Evolutionary conservation across 2,888 invertebrate genomes (phyloP), one percentile per base, ranked within the genome.

Genomic region (Spisula solida): DNA sequence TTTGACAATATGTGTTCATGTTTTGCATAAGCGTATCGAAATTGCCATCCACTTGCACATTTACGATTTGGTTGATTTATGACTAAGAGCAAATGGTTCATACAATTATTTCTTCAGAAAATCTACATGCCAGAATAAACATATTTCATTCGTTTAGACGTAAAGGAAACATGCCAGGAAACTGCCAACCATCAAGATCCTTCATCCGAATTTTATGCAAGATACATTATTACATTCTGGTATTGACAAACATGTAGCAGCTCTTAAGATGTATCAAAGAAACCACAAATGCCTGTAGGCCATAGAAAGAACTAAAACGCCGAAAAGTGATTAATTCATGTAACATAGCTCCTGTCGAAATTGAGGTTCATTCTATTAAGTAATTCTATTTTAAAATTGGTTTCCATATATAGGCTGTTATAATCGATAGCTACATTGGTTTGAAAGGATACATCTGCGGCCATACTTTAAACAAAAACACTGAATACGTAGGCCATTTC

Each of bases 351-450:
- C 18, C 75, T 31, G 34, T 75, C 75, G 75, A 75, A 75, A 75
- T 10, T 66, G 25, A 66, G 25, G 1, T 66, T 25, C 60, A 31
- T 75, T 75, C 75, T 34, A 25, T 75, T 34, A 75, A 34, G 29
- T 16, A 75, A 75, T 31, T 75, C 31, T 75, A 31, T 75, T 75
- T 75, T 75, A 16, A 75, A 75, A 75, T 75, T 75, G 34, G 75
- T 75, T 34, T 34, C 75, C 34, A 75, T 75, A 75, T 75, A 75
- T 75, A 75, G 75, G 25, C 75, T 12, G 31, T 18, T 18, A 34
- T 75, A 34, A 34, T 75, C 75, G 34, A 75, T 75, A 75, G 25
- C 14, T 25, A 25, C 60, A n/a, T n/a, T 66, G 20, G 4, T 25
- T 66, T 25, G 60, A 66, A 66, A 66, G n/a, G 8, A 25, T 66